phyloP scores from a whole-genome alignment of 2,888 invertebrate species.

The Trissolcus brochymenae region DNA sequence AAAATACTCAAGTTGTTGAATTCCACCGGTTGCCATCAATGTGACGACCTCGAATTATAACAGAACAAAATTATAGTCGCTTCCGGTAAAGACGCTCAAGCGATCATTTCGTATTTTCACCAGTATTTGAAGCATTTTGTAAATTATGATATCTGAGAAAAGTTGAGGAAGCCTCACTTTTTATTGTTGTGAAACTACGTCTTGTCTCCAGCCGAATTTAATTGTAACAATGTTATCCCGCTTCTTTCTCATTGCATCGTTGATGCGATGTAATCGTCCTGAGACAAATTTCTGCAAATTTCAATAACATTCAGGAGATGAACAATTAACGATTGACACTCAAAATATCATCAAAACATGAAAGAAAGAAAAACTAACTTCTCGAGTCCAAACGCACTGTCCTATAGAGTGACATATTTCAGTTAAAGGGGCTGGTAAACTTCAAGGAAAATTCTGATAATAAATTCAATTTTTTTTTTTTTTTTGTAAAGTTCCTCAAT shows the following conservation, averaged over 20 bases:
- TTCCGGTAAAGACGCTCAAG: slow-evolving; percentile 33
- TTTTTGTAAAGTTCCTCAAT: too few relatives aligned
- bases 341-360: slow-evolving; percentile 34
- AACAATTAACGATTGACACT: slow-evolving; percentile 36
- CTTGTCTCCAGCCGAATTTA: slow-evolving; percentile 10
- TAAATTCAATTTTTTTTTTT: too few relatives aligned
- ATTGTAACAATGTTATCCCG: slow-evolving; percentile 16
- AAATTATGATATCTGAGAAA: not conserved
- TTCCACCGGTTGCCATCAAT: slow-evolving; percentile 8
- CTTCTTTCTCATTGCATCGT: not conserved
- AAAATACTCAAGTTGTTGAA: slow-evolving; percentile 12
- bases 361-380: slow-evolving; percentile 27
- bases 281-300: too few relatives aligned
- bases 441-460: too few relatives aligned
- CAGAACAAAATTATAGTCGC: not conserved
- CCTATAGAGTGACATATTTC: slow-evolving; percentile 32
- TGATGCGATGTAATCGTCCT: too few relatives aligned
- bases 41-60: too few relatives aligned
- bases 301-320: slow-evolving; percentile 12
- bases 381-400: slow-evolving; percentile 41
- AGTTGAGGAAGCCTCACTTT: slow-evolving; percentile 7
- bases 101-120: slow-evolving; percentile 21
- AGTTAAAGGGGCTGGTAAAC: not conserved
- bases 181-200: too few relatives aligned
- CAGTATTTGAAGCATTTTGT: slow-evolving; percentile 43